Evolutionary conservation across 1,140 invertebrate species (phyloP).

Genomic region (Maconellicoccus hirsutus): DNA sequence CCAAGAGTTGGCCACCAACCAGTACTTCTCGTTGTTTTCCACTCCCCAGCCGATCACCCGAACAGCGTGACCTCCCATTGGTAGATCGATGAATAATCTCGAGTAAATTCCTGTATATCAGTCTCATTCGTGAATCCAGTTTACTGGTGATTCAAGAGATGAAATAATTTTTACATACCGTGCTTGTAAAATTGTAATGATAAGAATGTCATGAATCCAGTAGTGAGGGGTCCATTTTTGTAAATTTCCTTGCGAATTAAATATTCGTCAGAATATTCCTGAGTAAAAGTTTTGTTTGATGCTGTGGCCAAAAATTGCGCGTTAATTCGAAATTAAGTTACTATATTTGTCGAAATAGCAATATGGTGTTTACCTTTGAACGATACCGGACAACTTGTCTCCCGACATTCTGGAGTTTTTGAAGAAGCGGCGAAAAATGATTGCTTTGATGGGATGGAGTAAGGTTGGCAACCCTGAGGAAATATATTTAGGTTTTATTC

Average conservation of each 20-base stretch:
- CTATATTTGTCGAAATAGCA: too few relatives aligned
- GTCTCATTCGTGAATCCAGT: neutral
- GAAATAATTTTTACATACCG: slow-evolving; percentile 34
- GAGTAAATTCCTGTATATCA: neutral
- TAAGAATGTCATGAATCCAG: slow-evolving; percentile 40
- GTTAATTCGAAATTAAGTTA: too few relatives aligned
- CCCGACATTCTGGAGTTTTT: neutral
- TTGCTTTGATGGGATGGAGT: neutral
- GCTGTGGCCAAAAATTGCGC: neutral
- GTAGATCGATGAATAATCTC: slow-evolving; percentile 30
- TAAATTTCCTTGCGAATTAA: slow-evolving; percentile 19
- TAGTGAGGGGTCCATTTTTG: slow-evolving; percentile 40
- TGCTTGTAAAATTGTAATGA: slow-evolving; percentile 38
- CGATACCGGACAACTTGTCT: neutral
- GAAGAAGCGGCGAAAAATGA: neutral
- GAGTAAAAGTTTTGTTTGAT: neutral
- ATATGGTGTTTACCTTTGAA: neutral
- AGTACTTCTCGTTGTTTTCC: slow-evolving; percentile 48
- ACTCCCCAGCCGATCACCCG: slow-evolving; percentile 67
- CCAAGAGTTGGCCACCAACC: slow-evolving; percentile 87
- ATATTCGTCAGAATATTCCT: neutral
- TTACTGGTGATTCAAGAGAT: too few relatives aligned
- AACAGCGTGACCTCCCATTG: slow-evolving; percentile 74
- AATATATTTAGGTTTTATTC: too few relatives aligned
- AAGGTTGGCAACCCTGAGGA: neutral